Base-by-base conservation (phyloP, 1,140 invertebrate genomes). In the Argopecten irradians region DNA sequence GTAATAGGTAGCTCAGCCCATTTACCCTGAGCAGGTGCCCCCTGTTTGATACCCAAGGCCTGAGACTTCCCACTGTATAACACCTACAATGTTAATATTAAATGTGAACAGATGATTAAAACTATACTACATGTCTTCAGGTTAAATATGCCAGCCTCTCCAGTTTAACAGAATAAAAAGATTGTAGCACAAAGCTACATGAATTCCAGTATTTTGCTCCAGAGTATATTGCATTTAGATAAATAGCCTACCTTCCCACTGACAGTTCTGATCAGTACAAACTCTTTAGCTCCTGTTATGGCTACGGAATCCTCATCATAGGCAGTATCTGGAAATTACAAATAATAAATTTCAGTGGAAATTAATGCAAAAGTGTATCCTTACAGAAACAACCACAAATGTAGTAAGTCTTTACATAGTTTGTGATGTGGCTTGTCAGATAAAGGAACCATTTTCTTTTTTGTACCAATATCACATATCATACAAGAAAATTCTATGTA, bases 241-340 rank as follows among this genome's bases (percentile, higher is more conserved):
- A 43, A 35, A 39, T 19, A 36, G 85, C 90, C 91, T 95, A 97
- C 97, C 96, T 98, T 98, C 92, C 98, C 98, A 83, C 97, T 97
- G 7, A 96, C 94, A 9, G 98, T 98, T 93, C 97, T 96, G 0
- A 98, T 95, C 33, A 99, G 94, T 46, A 97, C 97, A 96, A 99
- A 98, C 92, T 98, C 98, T 95, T 98, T 98, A 11, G 98, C 98
- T 43, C 97, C 96, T 87, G 96, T 95, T 33, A 98, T 96, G 34
- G 95, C 96, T 0, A 96, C 96, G 32, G 97, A 97, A 93, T 98
- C 97, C 90, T 96, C 95, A 90, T 97, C 97, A 92, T 96, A 96
- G 14, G 96, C 97, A 34, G 94, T 94, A 87, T 91, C 95, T 95
- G 35, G 33, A 90, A 90, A 35, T 82, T 36, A 55, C 83, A 86